Percentiles rank a stretch among this genome's conserved stretches.
Evolutionary conservation across 1,140 invertebrate species (phyloP).

Genomic region (Brachionus koreanus): DNA sequence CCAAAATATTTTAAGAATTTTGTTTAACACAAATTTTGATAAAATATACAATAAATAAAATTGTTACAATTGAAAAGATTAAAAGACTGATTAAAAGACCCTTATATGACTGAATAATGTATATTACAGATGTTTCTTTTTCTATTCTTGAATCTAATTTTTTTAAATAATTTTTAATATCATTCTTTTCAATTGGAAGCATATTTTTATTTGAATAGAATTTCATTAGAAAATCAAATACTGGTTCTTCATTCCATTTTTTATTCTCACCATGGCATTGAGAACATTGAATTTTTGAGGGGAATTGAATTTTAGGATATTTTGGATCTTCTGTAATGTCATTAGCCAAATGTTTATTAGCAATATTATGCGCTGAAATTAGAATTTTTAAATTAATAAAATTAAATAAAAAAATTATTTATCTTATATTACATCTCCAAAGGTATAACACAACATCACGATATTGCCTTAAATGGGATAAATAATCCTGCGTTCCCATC

Average conservation of each 20-base stretch:
- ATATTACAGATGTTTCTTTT: no score
- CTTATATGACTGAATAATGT: no score
- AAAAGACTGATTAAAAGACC: no score
- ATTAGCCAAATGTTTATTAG: slow-evolving; percentile 78
- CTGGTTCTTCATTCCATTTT: not conserved
- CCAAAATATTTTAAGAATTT: no score
- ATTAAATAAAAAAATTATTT: no score
- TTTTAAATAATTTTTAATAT: not conserved
- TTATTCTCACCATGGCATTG: slow-evolving; percentile 62
- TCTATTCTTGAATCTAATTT: no score
- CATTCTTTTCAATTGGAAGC: not conserved
- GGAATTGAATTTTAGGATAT: slow-evolving; percentile 86
- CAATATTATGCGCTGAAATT: slow-evolving; percentile 53
- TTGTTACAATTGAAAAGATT: no score
- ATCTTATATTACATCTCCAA: slow-evolving; percentile 91
- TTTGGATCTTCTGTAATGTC: slow-evolving; percentile 83
- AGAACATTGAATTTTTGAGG: slow-evolving; percentile 67
- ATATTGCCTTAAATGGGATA: slow-evolving; percentile 66
- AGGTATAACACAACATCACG: slow-evolving; percentile 82
- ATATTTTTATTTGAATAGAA: slow-evolving; percentile 8
- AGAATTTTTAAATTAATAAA: not conserved
- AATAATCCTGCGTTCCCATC: slow-evolving; percentile 64
- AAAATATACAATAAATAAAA: no score
- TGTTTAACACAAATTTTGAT: no score
- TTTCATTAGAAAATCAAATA: not conserved